Conservation (phyloP, 2,113 vertebrate genomes). For the Macrotus californicus region DNA sequence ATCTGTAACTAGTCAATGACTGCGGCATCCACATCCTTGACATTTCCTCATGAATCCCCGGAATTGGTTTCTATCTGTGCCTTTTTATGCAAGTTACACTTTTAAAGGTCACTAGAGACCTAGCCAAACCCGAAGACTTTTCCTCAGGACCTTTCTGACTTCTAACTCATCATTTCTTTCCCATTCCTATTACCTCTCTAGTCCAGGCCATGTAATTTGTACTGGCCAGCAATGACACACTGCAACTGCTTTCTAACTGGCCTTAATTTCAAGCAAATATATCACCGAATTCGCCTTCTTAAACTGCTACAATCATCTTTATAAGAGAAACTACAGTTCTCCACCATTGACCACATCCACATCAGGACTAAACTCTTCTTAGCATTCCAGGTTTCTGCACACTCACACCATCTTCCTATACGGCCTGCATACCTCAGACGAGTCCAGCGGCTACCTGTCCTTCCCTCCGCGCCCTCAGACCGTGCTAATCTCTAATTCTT, state of each 20-base stretch:
- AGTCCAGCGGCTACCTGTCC: neutral
- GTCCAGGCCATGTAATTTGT: neutral
- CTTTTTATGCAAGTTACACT: neutral
- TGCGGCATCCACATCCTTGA: neutral
- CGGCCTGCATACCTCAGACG: neutral
- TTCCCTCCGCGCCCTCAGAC: neutral
- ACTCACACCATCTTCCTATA: neutral
- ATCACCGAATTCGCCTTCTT: neutral
- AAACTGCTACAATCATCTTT: neutral
- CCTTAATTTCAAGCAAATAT: neutral
- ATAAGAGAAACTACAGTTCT: neutral
- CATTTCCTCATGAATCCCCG: neutral
- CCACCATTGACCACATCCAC: neutral
- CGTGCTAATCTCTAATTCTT: neutral
- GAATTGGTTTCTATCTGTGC: neutral
- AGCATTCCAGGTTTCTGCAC: neutral
- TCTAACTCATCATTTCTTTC: slow-evolving; percentile 13
- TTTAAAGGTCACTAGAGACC: slow-evolving; percentile 23
- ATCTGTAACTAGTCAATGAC: neutral
- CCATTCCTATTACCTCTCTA: neutral
- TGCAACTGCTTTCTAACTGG: neutral
- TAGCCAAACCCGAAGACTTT: neutral
- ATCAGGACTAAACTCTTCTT: neutral
- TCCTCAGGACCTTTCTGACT: slow-evolving; percentile 1
- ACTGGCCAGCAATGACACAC: neutral